phyloP scores from a whole-genome alignment of 2,888 invertebrate genomes.

The Lasioglossum malachurum region DNA sequence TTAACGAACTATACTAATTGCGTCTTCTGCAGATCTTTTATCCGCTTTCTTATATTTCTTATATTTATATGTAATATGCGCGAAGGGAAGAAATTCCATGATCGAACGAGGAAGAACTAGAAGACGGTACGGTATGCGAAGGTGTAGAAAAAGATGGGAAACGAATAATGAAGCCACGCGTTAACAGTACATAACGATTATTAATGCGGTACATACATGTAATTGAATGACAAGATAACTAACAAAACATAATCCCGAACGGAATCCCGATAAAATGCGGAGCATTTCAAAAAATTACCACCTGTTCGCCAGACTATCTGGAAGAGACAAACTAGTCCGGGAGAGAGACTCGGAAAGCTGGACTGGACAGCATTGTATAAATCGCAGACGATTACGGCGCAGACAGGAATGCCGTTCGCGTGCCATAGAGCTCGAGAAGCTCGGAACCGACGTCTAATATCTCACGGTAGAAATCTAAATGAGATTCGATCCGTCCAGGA shows the following conservation, averaged over 20 bases:
- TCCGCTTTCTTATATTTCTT: no score
- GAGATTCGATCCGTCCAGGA: slow-evolving; percentile 77
- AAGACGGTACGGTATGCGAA: not conserved
- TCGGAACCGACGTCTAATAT: slow-evolving; percentile 63
- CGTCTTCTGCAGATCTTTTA: not conserved
- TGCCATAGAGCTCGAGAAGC: slow-evolving; percentile 56
- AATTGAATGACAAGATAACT: not conserved
- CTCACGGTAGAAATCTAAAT: slow-evolving; percentile 77
- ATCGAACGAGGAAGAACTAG: not conserved
- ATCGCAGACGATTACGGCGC: slow-evolving; percentile 55
- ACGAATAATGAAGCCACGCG: not conserved
- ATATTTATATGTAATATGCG: not conserved
- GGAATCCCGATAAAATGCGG: slow-evolving; percentile 6
- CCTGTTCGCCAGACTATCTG: slow-evolving; percentile 22
- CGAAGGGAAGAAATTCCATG: not conserved
- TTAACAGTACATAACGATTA: not conserved
- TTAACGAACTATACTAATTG: not conserved
- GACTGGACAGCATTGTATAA: slow-evolving; percentile 50
- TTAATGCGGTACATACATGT: not conserved
- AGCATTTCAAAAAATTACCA: slow-evolving; percentile 24
- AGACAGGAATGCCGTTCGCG: slow-evolving; percentile 63
- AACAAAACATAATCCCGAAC: not conserved
- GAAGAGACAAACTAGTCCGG: slow-evolving; percentile 42
- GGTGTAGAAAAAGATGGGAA: not conserved
- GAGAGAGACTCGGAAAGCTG: slow-evolving; percentile 33